phyloP scores from a whole-genome alignment of 2,113 vertebrate genomes.

The Ardeotis arabs region DNA sequence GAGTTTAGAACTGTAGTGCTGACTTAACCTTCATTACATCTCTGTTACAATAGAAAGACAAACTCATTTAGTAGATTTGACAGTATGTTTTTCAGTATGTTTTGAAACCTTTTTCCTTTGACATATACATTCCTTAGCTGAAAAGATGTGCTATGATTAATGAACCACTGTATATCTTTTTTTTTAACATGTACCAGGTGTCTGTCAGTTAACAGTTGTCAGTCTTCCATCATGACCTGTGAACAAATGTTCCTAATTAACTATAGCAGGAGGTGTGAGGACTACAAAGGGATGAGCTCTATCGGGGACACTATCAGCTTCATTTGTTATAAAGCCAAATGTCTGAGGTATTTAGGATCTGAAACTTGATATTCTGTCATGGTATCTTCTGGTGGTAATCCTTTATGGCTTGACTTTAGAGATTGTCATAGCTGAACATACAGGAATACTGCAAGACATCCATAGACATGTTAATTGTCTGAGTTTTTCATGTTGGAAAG shows the following conservation, averaged over 20 bases:
- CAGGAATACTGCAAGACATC: not conserved
- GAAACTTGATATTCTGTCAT: not conserved
- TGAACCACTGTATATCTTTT: conserved; percentile 15
- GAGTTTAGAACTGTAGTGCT: not conserved
- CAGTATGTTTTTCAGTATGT: conserved; percentile 1
- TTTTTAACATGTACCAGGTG: conserved; percentile 11
- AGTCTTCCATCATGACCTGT: conserved; percentile 43
- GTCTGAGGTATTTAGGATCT: conserved; percentile 13
- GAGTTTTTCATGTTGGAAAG: not conserved
- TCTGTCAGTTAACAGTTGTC: conserved; percentile 51
- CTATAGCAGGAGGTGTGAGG: not conserved
- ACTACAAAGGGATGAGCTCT: not conserved
- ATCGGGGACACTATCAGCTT: not conserved
- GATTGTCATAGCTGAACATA: not conserved
- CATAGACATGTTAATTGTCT: not conserved
- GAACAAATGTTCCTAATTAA: conserved; percentile 57
- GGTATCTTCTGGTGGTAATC: not conserved
- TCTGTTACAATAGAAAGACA: not conserved
- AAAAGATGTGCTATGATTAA: conserved; percentile 24
- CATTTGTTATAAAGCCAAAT: conserved; percentile 12
- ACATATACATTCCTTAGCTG: not conserved
- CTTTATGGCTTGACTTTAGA: not conserved
- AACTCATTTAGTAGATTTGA: conserved; percentile 3
- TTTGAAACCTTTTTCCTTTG: conserved; percentile 8
- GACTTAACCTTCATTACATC: not conserved